These are phyloP conservation scores for Elmis aenea DNA, from an alignment of 2,888 invertebrate genomes.

Conservation along the genomic window DNA sequence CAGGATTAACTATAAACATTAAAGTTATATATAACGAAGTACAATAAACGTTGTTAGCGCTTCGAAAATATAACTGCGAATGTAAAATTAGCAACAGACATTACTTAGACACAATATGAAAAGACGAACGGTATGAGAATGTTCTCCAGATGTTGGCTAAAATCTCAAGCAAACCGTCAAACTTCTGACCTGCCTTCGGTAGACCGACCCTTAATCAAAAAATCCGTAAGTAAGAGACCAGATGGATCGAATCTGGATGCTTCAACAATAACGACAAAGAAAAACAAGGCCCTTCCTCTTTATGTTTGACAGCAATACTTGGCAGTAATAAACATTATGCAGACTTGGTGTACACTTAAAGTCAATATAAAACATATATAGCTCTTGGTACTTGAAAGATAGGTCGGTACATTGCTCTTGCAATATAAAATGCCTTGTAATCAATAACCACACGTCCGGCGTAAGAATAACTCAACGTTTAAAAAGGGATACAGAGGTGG, in stretches of 20 bases:
- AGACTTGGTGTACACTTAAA: constrained; percentile 15
- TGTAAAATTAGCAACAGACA: too few species aligned
- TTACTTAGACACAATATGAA: too few species aligned
- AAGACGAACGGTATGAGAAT: too few species aligned
- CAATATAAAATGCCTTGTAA: constrained; percentile 9
- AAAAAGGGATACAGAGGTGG: too few species aligned
- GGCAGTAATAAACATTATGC: constrained; percentile 15
- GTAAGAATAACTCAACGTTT: constrained; percentile 8
- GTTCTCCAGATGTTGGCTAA: constrained; percentile 15
- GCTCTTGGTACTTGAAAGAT: constrained; percentile 19
- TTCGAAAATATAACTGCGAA: too few species aligned
- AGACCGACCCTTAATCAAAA: constrained; percentile 5
- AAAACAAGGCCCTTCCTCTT: constrained; percentile 5
- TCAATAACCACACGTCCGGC: constrained; percentile 17
- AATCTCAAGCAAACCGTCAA: background rate
- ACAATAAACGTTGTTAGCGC: too few species aligned
- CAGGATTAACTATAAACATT: too few species aligned
- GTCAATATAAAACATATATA: constrained; percentile 17
- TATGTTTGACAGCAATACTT: constrained; percentile 10
- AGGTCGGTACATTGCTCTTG: constrained; percentile 15
- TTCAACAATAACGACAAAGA: constrained; percentile 7
- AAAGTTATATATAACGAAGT: too few species aligned
- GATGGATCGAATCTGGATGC: too few species aligned
- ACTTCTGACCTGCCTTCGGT: constrained; percentile 12
- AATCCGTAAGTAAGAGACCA: too few species aligned